Conservation (phyloP, 2,797 vertebrate genomes). For the Sebastes paucispinis region DNA sequence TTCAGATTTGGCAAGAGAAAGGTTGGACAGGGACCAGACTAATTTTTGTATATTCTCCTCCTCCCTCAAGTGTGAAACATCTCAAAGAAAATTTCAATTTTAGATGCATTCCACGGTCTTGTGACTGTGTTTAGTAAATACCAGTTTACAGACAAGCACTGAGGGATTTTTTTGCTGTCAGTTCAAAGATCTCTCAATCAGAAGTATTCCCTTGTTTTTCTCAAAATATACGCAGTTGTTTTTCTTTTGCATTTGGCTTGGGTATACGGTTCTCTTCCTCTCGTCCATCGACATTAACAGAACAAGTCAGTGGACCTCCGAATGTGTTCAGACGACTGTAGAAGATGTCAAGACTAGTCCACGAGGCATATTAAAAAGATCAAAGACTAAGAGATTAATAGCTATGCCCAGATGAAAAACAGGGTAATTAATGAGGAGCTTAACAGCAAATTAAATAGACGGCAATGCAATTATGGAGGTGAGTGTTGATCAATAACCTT, state of each 20-base stretch:
- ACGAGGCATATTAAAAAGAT: constrained; percentile 70
- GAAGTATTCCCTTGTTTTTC: neutral
- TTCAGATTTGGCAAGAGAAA: constrained; percentile 65
- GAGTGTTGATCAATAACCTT: constrained; percentile 79
- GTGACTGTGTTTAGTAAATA: constrained; percentile 48
- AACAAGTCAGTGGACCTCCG: constrained; percentile 38
- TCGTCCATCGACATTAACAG: neutral
- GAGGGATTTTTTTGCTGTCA: constrained; percentile 29
- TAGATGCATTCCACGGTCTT: constrained; percentile 37
- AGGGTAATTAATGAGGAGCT: constrained; percentile 71
- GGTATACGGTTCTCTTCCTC: neutral
- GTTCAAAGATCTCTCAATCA: constrained; percentile 46
- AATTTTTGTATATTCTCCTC: constrained; percentile 42
- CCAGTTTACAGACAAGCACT: constrained; percentile 11
- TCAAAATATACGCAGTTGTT: neutral
- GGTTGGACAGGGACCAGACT: constrained; percentile 59
- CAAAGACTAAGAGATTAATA: constrained; percentile 74
- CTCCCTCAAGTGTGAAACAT: constrained; percentile 59
- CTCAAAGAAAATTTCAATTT: constrained; percentile 43
- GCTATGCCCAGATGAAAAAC: constrained; percentile 60
- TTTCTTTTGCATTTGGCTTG: neutral
- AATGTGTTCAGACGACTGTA: constrained; percentile 42
- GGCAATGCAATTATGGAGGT: constrained; percentile 74
- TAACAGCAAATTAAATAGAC: constrained; percentile 77
- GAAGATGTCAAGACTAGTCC: constrained; percentile 59